Conservation (phyloP, 2,888 invertebrate genomes). For the Anticlea derivata region DNA sequence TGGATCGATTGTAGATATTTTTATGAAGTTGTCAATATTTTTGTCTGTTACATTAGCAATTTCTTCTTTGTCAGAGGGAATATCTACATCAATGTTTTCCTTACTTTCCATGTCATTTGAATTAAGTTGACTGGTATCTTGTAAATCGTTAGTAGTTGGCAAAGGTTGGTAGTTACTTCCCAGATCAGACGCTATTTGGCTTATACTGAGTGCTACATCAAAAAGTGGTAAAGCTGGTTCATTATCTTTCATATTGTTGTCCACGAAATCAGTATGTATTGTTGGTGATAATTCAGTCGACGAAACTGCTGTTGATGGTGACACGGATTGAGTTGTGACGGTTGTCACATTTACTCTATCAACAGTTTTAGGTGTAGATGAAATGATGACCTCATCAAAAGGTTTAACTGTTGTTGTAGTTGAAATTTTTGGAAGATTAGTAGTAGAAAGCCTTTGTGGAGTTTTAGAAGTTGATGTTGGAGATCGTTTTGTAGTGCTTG, state of each 20-base stretch:
- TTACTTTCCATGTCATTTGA: constrained; percentile 67
- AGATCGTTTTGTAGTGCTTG: constrained; percentile 43
- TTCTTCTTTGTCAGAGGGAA: constrained; percentile 50
- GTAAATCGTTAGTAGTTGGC: constrained; percentile 62
- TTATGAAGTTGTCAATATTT: constrained; percentile 59
- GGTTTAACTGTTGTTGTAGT: constrained; percentile 24
- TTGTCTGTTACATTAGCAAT: constrained; percentile 37
- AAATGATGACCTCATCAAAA: constrained; percentile 21
- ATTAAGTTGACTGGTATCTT: constrained; percentile 58
- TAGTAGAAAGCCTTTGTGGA: constrained; percentile 35
- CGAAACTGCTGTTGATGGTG: constrained; percentile 66
- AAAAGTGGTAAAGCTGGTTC: constrained; percentile 60
- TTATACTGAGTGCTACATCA: constrained; percentile 77
- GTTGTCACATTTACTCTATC: constrained; percentile 67
- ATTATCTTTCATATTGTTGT: constrained; percentile 37
- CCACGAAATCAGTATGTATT: constrained; percentile 28
- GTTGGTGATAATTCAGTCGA: constrained; percentile 59
- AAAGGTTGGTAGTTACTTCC: constrained; percentile 64
- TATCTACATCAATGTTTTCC: constrained; percentile 71
- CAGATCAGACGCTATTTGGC: constrained; percentile 78
- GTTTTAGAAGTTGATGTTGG: constrained; percentile 39
- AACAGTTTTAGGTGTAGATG: constrained; percentile 43
- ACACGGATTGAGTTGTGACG: constrained; percentile 74
- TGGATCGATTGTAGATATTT: constrained; percentile 72
- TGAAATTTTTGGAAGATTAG: constrained; percentile 26